Percentiles rank a stretch among this genome's conserved stretches.
phyloP scores from a whole-genome alignment of 2,113 vertebrate genomes.

The Rattus rattus region DNA sequence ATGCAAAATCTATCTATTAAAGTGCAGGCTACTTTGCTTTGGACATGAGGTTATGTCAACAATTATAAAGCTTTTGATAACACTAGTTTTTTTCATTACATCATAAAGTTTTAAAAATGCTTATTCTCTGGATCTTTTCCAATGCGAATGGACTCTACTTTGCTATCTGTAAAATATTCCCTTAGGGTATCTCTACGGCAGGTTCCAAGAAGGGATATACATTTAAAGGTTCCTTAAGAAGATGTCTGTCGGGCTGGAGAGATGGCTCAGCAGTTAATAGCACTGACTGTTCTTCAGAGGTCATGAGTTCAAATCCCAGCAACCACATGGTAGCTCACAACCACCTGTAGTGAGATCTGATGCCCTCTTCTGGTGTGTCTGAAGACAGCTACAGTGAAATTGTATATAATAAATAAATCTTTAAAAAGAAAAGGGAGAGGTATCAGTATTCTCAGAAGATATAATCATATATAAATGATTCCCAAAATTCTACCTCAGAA shows the following conservation, averaged over 20 bases:
- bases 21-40: neutral
- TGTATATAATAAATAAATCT: no score
- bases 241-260: neutral
- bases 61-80: conserved; percentile 36
- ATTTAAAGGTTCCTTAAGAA: neutral
- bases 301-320: no score
- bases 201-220: neutral
- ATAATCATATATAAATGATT: no score
- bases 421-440: no score
- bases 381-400: no score
- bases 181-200: neutral
- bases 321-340: no score
- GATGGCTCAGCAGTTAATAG: no score
- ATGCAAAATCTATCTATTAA: neutral
- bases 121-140: neutral
- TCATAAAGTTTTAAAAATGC: neutral
- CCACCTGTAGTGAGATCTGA: no score
- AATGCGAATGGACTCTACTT: neutral
- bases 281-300: no score
- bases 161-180: neutral
- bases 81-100: neutral
- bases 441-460: no score
- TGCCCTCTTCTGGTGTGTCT: no score
- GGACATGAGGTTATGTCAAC: neutral
- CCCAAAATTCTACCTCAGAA: no score